Evolutionary conservation across 2,797 vertebrate genomes (phyloP), one percentile per base, ranked within the genome.

Genomic region (Sitta carolinensis): DNA sequence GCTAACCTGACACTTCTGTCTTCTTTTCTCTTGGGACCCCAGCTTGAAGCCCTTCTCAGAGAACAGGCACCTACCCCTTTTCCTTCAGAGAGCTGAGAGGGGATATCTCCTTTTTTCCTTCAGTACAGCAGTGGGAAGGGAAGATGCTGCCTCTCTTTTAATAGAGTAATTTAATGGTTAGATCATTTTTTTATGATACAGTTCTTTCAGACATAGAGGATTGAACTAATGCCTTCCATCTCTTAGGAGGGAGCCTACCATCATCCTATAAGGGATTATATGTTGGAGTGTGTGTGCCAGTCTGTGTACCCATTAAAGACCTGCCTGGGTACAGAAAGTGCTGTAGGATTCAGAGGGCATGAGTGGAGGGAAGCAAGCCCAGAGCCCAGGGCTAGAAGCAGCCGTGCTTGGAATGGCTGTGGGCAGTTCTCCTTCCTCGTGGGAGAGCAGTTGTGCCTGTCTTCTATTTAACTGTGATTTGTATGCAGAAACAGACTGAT

Each of bases 401-500:
- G 34, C 27, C 1, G 0, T 43, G 43, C 36, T 45, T 61, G 47
- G 86, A 91, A 70, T 3, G 4, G 57, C 73, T 9, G 1, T 63
- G 73, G 80, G 77, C 77, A 55, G 43, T 43, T 70, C 47, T 81
- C 17, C 50, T 51, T 8, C 58, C 76, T 81, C 40, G 26, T 78
- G 51, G 83, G 82, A 68, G 66, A 47, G 51, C 1, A 2, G 30
- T 50, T 75, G 69, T 47, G 45, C 2, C 1, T 58, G 40, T 81
- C 90, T 84, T 51, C 62, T 45, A 4, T 69, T 75, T 75, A 75
- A 7, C 8, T 2, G 36, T 91, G 83, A 94, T 94, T 78, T 86
- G 22, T 81, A 85, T 94, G 85, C 87, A 94, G 87, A 66, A 94
- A 84, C 87, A 91, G 85, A 54, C 42, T 2, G 14, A 58, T 91